A percentile compares a stretch with the other conserved stretches of the same genome.
Evolutionary conservation across 92 coral and sea anemone species (phyloP).

Genomic region (Epizoanthus illoricatus): DNA sequence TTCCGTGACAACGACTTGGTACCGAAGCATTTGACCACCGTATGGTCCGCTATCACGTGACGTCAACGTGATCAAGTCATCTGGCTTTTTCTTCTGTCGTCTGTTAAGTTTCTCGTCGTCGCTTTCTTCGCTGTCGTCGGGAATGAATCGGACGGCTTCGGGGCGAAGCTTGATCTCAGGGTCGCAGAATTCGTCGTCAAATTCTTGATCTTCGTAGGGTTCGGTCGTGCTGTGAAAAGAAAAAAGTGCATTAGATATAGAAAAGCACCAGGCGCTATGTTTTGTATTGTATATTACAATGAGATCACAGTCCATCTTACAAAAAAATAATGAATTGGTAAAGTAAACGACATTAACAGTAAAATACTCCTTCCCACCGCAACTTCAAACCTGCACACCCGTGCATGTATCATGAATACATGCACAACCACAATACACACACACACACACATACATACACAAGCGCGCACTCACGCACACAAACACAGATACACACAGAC

Average conservation of each 20-base stretch:
- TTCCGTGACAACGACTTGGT: constrained; percentile 34
- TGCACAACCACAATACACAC: too few species aligned
- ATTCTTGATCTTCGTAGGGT: constrained; percentile 59
- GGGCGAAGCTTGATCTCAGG: constrained; percentile 84
- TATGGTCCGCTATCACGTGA: constrained; percentile 63
- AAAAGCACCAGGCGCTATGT: not conserved
- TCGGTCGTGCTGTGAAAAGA: constrained; percentile 51
- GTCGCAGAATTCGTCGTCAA: constrained; percentile 80
- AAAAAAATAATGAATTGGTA: too few species aligned
- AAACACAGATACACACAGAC: too few species aligned
- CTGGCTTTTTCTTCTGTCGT: constrained; percentile 58
- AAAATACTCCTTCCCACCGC: too few species aligned
- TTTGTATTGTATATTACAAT: too few species aligned
- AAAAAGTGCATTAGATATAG: not conserved
- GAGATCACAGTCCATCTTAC: too few species aligned
- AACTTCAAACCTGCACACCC: too few species aligned
- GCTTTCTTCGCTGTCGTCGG: constrained; percentile 59
- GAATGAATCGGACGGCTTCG: constrained; percentile 82
- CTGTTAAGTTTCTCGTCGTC: constrained; percentile 48
- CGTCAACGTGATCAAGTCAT: constrained; percentile 60
- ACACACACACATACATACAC: too few species aligned
- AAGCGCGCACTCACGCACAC: too few species aligned
- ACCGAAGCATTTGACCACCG: constrained; percentile 72
- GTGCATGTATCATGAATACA: too few species aligned
- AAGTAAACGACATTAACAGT: too few species aligned